Evolutionary conservation across 2,797 vertebrate species (phyloP), one percentile per base, ranked within the genome.

Genomic region (Cephalopachus bancanus): DNA sequence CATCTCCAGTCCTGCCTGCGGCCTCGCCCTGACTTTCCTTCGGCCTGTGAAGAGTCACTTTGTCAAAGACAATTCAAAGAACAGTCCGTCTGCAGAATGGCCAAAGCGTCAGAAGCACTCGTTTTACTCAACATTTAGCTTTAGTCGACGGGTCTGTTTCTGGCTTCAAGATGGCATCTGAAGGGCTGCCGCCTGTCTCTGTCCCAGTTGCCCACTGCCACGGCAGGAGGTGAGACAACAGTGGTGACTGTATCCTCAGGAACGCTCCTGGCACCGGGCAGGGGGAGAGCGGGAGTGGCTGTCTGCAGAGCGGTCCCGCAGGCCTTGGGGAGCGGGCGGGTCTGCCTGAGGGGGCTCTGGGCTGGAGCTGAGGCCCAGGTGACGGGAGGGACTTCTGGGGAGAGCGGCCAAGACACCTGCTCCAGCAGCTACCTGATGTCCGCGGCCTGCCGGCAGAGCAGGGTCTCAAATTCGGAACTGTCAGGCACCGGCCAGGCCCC

Each of bases 81-180:
- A 49, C 2, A 62, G 84, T 53, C 85, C 10, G n/a, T 78, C 24
- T 81, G 91, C 75, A 86, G 84, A 53, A 55, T 1, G 28, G 72
- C 57, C 88, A 57, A 49, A 59, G 28, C 91, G 22, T 44, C 81
- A 20, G 16, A 78, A 79, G 57, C 22, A 28, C 64, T 84, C 10
- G 10, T 24, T 83, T 69, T 62, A 65, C 33, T n/a, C 67, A 89
- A 53, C 95, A 87, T 76, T 65, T 44, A 12, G 26, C 74, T 86
- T 91, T 22, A 59, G 57, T n/a, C 3, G 22, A 57, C 94, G 44
- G 81, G 14, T 72, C 84, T 55, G 33, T 57, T 75, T 95, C 33
- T 67, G 69, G 85, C 94, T 89, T 76, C 44, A 72, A 78, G 88
- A 86, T 62, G 95, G 84, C 92, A 92, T 79, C 79, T 81, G 78